Conservation (phyloP, 2,888 invertebrate genomes). For the Agonum fuliginosum region DNA sequence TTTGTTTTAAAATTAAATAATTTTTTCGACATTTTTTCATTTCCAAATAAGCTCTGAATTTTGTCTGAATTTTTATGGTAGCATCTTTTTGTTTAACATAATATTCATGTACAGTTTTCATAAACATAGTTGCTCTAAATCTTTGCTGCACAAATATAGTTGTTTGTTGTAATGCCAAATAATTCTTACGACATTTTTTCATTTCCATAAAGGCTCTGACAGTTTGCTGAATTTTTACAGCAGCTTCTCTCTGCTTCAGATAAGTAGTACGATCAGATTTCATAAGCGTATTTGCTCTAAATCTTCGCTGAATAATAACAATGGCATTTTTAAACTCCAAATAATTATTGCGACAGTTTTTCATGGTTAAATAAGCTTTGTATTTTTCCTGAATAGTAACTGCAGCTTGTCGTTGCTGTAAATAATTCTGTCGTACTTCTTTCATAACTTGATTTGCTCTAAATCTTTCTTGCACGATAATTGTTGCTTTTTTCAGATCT, state of each 20-base stretch:
- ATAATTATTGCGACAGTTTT: slow-evolving; percentile 68
- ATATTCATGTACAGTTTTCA: slow-evolving; percentile 65
- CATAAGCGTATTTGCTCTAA: slow-evolving; percentile 72
- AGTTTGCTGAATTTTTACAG: slow-evolving; percentile 62
- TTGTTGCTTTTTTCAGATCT: slow-evolving; percentile 62
- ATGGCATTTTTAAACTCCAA: slow-evolving; percentile 64
- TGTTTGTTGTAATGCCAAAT: slow-evolving; percentile 54
- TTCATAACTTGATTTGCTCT: slow-evolving; percentile 70
- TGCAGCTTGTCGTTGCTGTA: slow-evolving; percentile 68
- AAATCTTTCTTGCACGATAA: slow-evolving; percentile 68
- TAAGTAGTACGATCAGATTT: slow-evolving; percentile 49
- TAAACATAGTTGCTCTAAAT: slow-evolving; percentile 71
- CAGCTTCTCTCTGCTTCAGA: slow-evolving; percentile 57
- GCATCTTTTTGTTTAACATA: slow-evolving; percentile 70
- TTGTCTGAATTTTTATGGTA: slow-evolving; percentile 69
- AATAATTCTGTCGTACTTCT: slow-evolving; percentile 69
- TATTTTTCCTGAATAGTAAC: slow-evolving; percentile 71
- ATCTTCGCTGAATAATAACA: slow-evolving; percentile 71
- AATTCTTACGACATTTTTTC: slow-evolving; percentile 64
- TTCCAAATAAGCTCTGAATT: slow-evolving; percentile 71
- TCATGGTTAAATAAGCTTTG: slow-evolving; percentile 64
- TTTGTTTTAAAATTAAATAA: slow-evolving; percentile 67
- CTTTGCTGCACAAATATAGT: slow-evolving; percentile 72
- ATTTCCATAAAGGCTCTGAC: slow-evolving; percentile 63
- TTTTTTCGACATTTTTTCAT: slow-evolving; percentile 68